Evolutionary conservation across 2,888 invertebrate species (phyloP).

Genomic region (Hemithea aestivaria): DNA sequence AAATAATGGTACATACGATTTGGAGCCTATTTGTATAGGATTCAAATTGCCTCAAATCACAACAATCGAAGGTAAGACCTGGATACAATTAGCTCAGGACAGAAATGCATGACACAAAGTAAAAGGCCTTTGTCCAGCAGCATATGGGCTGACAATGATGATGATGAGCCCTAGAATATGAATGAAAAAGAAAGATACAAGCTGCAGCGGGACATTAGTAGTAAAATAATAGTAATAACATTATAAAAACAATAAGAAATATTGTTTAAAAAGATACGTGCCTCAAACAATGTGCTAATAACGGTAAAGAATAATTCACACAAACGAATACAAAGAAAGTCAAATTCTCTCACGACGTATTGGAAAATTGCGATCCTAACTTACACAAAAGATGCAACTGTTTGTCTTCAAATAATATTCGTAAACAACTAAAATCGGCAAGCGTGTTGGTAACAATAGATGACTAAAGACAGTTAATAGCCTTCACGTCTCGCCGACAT

Average conservation of each 20-base stretch:
- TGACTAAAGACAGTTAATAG: conserved; percentile 11
- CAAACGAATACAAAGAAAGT: conserved; percentile 10
- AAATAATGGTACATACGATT: too few relatives aligned
- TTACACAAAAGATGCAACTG: conserved; percentile 1
- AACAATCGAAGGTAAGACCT: too few relatives aligned
- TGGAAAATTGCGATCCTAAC: conserved; percentile 5
- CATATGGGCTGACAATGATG: too few relatives aligned
- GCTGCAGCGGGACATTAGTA: too few relatives aligned
- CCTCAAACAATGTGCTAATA: conserved; percentile 10
- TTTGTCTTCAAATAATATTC: conserved; percentile 14
- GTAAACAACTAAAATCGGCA: conserved; percentile 8
- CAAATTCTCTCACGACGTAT: conserved; percentile 8
- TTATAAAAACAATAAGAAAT: neutral
- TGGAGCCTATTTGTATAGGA: too few relatives aligned
- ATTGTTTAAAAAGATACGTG: conserved; percentile 6
- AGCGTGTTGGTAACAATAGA: conserved; percentile 16
- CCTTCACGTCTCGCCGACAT: conserved; percentile 11
- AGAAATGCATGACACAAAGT: too few relatives aligned
- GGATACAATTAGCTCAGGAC: too few relatives aligned
- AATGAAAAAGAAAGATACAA: too few relatives aligned
- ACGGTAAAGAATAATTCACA: conserved; percentile 6
- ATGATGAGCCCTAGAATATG: too few relatives aligned
- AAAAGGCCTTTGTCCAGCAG: too few relatives aligned
- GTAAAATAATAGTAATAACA: too few relatives aligned
- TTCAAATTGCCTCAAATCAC: too few relatives aligned